Evolutionary conservation across 2,888 invertebrate species (phyloP).

Genomic region (Lypha dubia): DNA sequence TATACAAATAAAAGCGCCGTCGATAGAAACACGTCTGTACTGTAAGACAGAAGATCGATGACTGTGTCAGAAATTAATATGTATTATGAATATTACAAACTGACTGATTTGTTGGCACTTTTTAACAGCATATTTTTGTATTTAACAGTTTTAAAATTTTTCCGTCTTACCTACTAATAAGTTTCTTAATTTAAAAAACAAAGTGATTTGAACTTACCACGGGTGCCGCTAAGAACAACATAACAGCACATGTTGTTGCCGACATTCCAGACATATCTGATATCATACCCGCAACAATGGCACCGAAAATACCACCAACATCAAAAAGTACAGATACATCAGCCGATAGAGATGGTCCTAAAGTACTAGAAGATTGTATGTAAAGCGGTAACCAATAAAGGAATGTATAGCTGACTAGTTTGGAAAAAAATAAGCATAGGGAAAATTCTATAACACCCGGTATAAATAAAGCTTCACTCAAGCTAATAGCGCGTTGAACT

Average conservation of each 20-base stretch:
- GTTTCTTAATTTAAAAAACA: background rate
- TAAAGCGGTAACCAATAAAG: conserved; percentile 97
- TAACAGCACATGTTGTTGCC: conserved; percentile 92
- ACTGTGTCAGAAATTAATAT: no score
- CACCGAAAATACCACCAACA: conserved; percentile 95
- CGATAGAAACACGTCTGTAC: no score
- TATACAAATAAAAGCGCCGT: no score
- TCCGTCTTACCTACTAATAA: no score
- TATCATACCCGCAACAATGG: conserved; percentile 92
- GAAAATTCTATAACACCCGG: conserved; percentile 98
- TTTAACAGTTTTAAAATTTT: no score
- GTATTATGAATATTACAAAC: no score
- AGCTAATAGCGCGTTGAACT: conserved; percentile 78
- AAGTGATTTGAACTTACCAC: conserved; percentile 85
- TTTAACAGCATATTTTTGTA: no score
- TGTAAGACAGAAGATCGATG: no score
- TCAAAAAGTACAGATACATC: conserved; percentile 92
- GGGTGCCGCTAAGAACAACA: conserved; percentile 92
- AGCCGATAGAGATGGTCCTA: conserved; percentile 88
- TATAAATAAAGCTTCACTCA: conserved; percentile 88
- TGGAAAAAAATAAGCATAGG: conserved; percentile 96
- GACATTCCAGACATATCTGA: conserved; percentile 93
- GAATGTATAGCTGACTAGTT: conserved; percentile 98
- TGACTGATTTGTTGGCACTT: no score
- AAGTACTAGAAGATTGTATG: conserved; percentile 91